Evolutionary conservation across 2,888 invertebrate species (phyloP).

Genomic region (Malthinus seriepunctatus): DNA sequence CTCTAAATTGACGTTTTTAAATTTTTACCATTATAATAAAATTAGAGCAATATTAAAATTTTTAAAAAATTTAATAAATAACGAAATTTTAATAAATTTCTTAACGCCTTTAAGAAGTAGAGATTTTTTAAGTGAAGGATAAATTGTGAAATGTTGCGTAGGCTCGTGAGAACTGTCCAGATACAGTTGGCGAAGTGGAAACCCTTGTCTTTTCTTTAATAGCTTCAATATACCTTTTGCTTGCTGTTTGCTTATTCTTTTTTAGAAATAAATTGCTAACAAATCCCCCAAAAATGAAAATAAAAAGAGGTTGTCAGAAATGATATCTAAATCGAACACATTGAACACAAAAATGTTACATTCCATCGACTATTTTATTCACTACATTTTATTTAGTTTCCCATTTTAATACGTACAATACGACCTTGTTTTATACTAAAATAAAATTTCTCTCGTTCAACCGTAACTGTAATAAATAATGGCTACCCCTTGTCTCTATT

Average conservation of each 20-base stretch:
- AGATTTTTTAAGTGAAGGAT: slow-evolving; percentile 4
- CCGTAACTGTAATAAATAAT: slow-evolving; percentile 3
- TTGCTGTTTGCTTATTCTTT: slow-evolving; percentile 19
- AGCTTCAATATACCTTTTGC: slow-evolving; percentile 27
- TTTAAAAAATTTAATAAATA: too few relatives aligned
- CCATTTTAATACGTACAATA: too few relatives aligned
- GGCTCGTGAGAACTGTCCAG: slow-evolving; percentile 28
- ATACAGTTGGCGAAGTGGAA: slow-evolving; percentile 32
- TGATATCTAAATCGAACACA: background rate
- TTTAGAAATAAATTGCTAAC: slow-evolving; percentile 21
- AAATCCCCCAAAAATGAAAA: slow-evolving; percentile 20
- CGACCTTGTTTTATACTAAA: too few relatives aligned
- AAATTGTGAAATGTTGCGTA: background rate
- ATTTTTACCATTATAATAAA: too few relatives aligned
- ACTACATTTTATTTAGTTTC: too few relatives aligned
- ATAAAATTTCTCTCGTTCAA: background rate
- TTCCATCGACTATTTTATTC: too few relatives aligned
- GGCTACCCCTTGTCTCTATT: slow-evolving; percentile 6
- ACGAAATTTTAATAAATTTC: background rate
- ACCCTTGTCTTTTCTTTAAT: slow-evolving; percentile 33
- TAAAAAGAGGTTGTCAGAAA: slow-evolving; percentile 11
- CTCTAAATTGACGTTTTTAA: too few relatives aligned
- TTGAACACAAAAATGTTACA: background rate
- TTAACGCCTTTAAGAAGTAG: background rate
- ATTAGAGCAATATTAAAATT: too few relatives aligned